Evolutionary conservation across 2,797 vertebrate species (phyloP).

Genomic region (Darevskia mixta): DNA sequence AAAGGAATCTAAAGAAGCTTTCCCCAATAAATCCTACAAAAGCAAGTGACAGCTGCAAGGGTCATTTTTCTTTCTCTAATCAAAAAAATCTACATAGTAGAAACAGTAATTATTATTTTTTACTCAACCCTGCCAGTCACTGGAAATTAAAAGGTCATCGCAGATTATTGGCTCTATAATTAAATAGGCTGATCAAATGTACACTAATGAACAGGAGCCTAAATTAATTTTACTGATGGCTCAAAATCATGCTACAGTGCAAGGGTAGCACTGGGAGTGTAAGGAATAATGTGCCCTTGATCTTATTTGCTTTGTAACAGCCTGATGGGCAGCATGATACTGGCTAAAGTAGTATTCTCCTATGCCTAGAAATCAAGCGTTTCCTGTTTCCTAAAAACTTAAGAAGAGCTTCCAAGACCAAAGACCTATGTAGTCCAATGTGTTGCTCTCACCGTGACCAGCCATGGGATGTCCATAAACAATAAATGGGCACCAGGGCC

Average conservation of each 20-base stretch:
- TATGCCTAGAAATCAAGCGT: too few species aligned
- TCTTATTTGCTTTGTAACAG: background rate
- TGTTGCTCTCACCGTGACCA: too few species aligned
- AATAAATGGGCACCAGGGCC: too few species aligned
- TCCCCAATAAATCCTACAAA: background rate
- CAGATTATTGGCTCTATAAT: conserved; percentile 39
- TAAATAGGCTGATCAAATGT: conserved; percentile 23
- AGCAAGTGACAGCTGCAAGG: background rate
- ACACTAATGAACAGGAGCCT: background rate
- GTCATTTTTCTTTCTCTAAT: conserved; percentile 44
- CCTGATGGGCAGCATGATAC: background rate
- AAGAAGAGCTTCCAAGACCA: too few species aligned
- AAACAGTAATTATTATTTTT: background rate
- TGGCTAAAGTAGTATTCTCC: background rate
- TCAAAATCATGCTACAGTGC: conserved; percentile 15
- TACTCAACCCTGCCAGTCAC: background rate
- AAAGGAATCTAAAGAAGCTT: too few species aligned
- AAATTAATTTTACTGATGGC: conserved; percentile 38
- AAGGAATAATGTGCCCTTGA: background rate
- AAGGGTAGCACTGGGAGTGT: background rate
- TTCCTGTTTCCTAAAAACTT: too few species aligned
- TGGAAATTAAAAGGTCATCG: conserved; percentile 6
- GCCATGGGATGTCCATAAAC: too few species aligned
- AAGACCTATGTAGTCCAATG: too few species aligned
- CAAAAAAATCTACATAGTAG: conserved; percentile 6